Percentiles rank a stretch among this genome's conserved stretches.
These are phyloP conservation scores for Myiozetetes cayanensis DNA, from an alignment of 2,113 vertebrate species.

Conservation along the genomic window DNA sequence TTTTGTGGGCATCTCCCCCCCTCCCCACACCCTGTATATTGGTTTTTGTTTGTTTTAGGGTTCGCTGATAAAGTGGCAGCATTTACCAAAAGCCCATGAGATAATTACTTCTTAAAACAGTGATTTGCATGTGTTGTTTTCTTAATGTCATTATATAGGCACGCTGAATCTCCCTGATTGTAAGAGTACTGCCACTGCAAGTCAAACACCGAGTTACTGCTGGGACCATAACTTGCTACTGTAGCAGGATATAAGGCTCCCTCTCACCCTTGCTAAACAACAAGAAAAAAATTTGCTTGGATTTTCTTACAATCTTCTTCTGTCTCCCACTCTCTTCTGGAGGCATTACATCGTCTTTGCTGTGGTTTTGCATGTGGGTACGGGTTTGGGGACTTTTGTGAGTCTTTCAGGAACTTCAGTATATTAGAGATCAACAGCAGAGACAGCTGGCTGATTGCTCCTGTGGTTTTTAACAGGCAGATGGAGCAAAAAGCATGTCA, in stretches of 20 bases:
- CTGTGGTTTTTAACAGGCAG: constrained; percentile 38
- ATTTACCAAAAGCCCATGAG: background rate
- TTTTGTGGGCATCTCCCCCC: background rate
- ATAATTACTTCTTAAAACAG: background rate
- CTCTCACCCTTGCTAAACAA: background rate
- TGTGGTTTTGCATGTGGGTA: background rate
- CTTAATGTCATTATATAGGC: background rate
- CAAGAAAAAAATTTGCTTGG: background rate
- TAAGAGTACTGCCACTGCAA: background rate
- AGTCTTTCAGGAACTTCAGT: background rate
- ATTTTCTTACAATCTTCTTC: background rate
- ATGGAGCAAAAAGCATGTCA: constrained; percentile 61
- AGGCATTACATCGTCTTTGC: background rate
- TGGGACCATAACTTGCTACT: background rate
- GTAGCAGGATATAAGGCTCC: background rate
- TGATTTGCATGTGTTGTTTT: background rate
- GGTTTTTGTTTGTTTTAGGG: background rate
- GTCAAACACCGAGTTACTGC: background rate
- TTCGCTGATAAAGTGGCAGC: background rate
- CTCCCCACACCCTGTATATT: background rate
- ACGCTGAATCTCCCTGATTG: background rate
- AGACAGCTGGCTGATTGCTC: constrained; percentile 52
- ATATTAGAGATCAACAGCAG: background rate
- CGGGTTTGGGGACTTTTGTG: background rate
- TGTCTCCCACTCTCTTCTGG: background rate